These are phyloP conservation scores for Himantopus leucocephalus DNA, from an alignment of 2,113 vertebrate genomes.

Conservation along the genomic window DNA sequence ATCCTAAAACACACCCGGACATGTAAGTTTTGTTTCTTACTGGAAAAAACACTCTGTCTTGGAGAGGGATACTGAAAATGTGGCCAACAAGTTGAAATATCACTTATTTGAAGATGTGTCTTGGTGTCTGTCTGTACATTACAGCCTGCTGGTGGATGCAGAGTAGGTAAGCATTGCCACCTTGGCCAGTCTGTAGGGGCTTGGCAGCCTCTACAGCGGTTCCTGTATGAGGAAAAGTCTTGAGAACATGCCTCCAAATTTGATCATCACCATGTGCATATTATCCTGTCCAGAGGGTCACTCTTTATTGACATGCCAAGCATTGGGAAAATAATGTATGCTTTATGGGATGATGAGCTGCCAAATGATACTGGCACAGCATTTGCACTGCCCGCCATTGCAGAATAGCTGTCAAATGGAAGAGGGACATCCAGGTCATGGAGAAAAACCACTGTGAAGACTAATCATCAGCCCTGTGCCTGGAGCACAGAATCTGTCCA, in stretches of 20 bases:
- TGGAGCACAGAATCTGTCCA: not conserved
- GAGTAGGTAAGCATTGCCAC: not conserved
- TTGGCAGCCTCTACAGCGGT: not conserved
- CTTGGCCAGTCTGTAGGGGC: not conserved
- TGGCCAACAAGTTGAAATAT: not conserved
- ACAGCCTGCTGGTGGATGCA: not conserved
- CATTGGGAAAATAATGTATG: not conserved
- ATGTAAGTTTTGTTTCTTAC: not conserved
- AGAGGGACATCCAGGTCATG: not conserved
- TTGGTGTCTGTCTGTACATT: rapidly evolving
- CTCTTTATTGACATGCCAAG: not conserved
- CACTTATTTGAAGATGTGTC: not conserved
- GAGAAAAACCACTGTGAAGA: not conserved
- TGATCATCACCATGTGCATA: not conserved
- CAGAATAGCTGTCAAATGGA: not conserved
- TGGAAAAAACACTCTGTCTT: not conserved
- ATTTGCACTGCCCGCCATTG: rapidly evolving
- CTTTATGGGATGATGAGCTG: not conserved
- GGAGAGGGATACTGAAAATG: not conserved
- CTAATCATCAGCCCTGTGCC: not conserved
- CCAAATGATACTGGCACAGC: not conserved
- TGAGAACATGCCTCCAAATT: not conserved
- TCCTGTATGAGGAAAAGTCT: not conserved
- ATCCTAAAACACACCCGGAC: not conserved
- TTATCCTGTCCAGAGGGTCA: not conserved